Conservation (phyloP, 2,797 vertebrate species). For the Nyctalus aviator region DNA sequence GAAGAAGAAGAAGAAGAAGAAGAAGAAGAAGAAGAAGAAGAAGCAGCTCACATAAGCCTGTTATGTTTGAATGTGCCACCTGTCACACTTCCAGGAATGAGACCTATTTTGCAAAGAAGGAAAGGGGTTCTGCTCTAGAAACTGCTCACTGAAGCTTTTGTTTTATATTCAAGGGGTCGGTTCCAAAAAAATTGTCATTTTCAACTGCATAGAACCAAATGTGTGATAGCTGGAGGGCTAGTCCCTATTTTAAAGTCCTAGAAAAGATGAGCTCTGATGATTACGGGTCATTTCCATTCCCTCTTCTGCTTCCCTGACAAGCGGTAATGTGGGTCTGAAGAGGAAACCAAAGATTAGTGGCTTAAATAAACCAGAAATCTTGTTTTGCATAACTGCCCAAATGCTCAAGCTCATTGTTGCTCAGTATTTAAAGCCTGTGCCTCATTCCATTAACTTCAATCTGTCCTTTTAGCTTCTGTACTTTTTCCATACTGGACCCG, state of each 20-base stretch:
- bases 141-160: neutral
- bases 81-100: neutral
- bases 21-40: too few species aligned
- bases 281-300: neutral
- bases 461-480: neutral
- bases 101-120: neutral
- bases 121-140: neutral
- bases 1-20: neutral
- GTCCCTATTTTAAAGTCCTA: neutral
- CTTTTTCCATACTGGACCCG: neutral
- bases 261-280: slow-evolving; percentile 8
- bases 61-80: neutral
- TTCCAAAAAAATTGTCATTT: neutral
- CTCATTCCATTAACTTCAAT: neutral
- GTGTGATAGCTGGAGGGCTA: neutral
- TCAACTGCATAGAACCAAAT: neutral
- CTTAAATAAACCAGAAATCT: neutral
- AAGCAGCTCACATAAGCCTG: neutral
- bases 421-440: slow-evolving; percentile 23
- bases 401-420: neutral
- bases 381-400: neutral
- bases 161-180: neutral
- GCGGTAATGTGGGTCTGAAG: neutral
- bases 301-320: slow-evolving; percentile 35
- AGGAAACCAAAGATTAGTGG: neutral